phyloP scores from a whole-genome alignment of 2,888 invertebrate genomes.

The Calephelis perditalis region DNA sequence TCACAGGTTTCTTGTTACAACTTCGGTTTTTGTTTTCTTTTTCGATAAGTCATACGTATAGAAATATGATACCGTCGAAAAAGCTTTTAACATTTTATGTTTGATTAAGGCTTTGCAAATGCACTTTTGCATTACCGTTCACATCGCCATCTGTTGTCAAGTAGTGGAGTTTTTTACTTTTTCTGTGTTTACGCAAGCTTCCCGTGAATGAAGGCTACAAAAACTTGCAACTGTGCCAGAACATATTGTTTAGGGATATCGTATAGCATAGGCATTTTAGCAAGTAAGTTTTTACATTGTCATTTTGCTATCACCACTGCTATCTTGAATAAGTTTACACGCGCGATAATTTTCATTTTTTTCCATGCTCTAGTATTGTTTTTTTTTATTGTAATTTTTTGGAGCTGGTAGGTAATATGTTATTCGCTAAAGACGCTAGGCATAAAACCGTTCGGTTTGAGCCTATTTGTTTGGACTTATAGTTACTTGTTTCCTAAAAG shows the following conservation, averaged over 20 bases:
- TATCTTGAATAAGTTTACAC: too few species aligned
- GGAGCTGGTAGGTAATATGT: too few species aligned
- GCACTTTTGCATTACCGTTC: constrained; percentile 23
- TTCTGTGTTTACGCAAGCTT: constrained; percentile 46
- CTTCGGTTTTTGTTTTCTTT: constrained; percentile 58
- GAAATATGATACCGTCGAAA: constrained; percentile 50
- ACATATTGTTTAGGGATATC: constrained; percentile 61
- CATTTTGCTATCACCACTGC: not conserved
- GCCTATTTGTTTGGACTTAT: too few species aligned
- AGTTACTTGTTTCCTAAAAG: too few species aligned
- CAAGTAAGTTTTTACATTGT: not conserved
- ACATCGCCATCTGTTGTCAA: constrained; percentile 59
- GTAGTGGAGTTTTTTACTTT: constrained; percentile 49
- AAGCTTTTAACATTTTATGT: constrained; percentile 33
- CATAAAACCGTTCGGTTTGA: too few species aligned
- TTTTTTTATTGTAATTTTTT: too few species aligned
- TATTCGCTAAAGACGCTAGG: too few species aligned
- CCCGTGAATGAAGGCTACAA: constrained; percentile 66
- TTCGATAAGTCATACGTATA: constrained; percentile 52
- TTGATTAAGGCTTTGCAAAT: constrained; percentile 32
- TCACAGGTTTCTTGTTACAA: constrained; percentile 73
- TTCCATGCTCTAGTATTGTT: too few species aligned
- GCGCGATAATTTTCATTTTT: too few species aligned
- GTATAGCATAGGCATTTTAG: not conserved
- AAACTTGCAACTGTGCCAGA: constrained; percentile 71